Conservation (phyloP, 2,797 vertebrate genomes). For the Coregonus suidteri region DNA sequence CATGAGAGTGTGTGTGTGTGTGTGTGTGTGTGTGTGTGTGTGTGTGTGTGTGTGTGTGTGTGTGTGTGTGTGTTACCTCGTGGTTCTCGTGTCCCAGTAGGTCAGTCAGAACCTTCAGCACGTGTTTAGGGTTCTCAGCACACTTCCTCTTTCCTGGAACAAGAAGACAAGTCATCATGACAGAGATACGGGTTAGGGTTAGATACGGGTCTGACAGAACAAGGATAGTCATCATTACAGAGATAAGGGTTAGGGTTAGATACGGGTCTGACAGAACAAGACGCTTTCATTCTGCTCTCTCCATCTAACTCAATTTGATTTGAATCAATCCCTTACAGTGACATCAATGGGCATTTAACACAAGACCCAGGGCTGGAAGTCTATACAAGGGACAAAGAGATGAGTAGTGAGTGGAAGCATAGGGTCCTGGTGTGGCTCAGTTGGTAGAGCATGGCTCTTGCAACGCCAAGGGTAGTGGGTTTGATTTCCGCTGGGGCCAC, state of each 20-base stretch:
- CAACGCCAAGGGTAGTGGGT: no score
- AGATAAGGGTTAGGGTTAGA: no score
- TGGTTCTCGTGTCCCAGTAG: constrained; percentile 94
- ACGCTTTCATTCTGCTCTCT: not conserved
- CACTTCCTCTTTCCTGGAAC: constrained; percentile 89
- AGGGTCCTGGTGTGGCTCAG: no score
- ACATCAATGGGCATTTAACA: not conserved
- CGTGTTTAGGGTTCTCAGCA: constrained; percentile 81
- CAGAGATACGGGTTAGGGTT: not conserved
- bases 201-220: no score
- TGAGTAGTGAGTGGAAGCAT: no score
- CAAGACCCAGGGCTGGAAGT: not conserved
- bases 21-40: constrained; percentile 17
- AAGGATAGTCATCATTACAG: no score
- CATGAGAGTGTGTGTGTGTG: constrained; percentile 1
- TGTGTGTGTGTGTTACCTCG: constrained; percentile 76
- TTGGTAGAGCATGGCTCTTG: no score
- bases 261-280: no score
- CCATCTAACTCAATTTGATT: not conserved
- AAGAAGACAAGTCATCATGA: not conserved
- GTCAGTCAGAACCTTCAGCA: constrained; percentile 90
- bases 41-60: not conserved
- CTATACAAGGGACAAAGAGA: not conserved
- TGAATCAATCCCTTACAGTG: not conserved
- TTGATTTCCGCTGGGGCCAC: no score